Base-by-base conservation (phyloP, 2,888 invertebrate genomes). In the Stictocephala bisonia region DNA sequence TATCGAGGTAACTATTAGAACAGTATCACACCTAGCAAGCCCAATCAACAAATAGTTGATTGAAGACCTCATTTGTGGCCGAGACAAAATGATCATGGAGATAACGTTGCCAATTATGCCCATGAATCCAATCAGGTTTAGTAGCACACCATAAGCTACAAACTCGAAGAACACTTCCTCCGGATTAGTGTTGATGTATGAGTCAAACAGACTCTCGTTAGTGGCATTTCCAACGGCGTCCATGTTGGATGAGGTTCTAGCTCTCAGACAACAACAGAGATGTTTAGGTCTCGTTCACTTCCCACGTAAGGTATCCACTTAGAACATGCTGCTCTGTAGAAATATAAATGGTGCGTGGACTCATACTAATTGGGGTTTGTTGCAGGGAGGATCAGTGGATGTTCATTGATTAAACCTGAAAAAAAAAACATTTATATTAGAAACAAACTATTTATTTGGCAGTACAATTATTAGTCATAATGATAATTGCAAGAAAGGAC, bases 1-100 rank as follows among this genome's bases (percentile, higher is more conserved):
- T 79, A 94, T 88, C 73, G 95, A 93, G 56, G 95, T 94, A 79
- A 95, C 86, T 80, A 97, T 93, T 79, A 98, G 89, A 77, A 94
- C 89, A 11, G 95, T 95, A 87, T 99, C 99, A 85, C 96, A 96
- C 80, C 95, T 89, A 24, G 98, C 97, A 79, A 99, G 88, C 3
- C 96, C 97, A 78, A 96, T 94, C 75, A 99, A 88, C 82, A 97
- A 89, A 84, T 96, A 95, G 85, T 97, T 97, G 82, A 97, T 95
- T 82, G 97, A 96, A 74, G 96, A 96, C 81, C 94, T 90, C 97
- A 98, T 97, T 85, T 97, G 93, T 24, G 96, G 96, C 71, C 96
- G 89, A 73, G 95, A 93, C 67, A 97, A 87, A 79, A 97, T 96
- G 75, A 96, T 90, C 88, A 95, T 94, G 44, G 96, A 92, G 72